Conservation (phyloP, 2,113 vertebrate genomes). For the Accipiter virgatus region DNA sequence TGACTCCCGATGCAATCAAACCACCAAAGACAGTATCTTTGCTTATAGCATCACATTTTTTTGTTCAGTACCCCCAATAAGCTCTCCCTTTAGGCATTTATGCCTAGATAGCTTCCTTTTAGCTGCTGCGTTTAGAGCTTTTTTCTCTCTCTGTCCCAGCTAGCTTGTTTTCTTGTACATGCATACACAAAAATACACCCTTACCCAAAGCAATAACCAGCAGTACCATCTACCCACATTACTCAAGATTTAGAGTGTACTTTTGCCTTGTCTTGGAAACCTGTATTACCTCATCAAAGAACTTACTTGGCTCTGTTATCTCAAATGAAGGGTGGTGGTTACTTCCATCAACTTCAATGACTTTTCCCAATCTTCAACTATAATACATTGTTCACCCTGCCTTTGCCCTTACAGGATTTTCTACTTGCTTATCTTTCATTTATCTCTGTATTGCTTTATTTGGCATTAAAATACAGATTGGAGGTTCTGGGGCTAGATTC, state of each 20-base stretch:
- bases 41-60: background rate
- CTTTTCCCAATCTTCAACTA: background rate
- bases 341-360: slow-evolving; percentile 4
- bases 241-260: background rate
- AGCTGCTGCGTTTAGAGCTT: background rate
- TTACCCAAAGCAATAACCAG: slow-evolving; percentile 1
- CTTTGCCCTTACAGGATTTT: slow-evolving; percentile 22
- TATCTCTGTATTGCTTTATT: slow-evolving; percentile 11
- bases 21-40: background rate
- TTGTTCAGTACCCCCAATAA: background rate
- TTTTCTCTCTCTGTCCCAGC: background rate
- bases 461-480: slow-evolving; percentile 1
- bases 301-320: background rate
- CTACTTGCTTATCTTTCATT: slow-evolving; percentile 7
- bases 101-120: background rate
- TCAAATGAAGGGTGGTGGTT: slow-evolving; percentile 14
- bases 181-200: background rate
- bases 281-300: slow-evolving; percentile 42
- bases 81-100: background rate
- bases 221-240: background rate
- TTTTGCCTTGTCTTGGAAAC: slow-evolving; percentile 13
- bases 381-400: background rate
- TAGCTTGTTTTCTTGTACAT: background rate
- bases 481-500: background rate
- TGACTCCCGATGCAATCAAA: background rate